Evolutionary conservation across 2,113 vertebrate species (phyloP).

Genomic region (Chitala chitala): DNA sequence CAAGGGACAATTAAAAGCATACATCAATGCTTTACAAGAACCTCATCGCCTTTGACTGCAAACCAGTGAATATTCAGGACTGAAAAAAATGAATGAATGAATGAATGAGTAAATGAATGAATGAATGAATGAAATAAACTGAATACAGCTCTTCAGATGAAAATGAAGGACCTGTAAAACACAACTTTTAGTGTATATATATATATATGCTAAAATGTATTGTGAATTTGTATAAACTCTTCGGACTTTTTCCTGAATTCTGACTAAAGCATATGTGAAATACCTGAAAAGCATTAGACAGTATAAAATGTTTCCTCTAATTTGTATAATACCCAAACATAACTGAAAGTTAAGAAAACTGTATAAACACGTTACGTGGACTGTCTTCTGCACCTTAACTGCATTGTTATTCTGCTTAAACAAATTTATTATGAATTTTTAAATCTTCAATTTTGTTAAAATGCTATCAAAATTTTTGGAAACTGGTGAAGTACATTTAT

Average conservation of each 20-base stretch:
- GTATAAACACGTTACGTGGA: too few species aligned
- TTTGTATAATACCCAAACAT: too few species aligned
- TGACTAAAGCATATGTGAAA: too few species aligned
- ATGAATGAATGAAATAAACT: slow-evolving; percentile 36
- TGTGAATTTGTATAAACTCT: background rate
- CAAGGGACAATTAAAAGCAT: slow-evolving; percentile 63
- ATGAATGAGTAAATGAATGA: slow-evolving; percentile 7
- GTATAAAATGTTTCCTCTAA: too few species aligned
- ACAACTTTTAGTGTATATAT: slow-evolving; percentile 26
- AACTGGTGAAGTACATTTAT: background rate
- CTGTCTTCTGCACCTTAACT: too few species aligned
- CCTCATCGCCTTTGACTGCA: slow-evolving; percentile 65
- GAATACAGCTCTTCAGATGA: slow-evolving; percentile 61
- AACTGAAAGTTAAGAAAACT: too few species aligned
- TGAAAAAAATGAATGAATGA: slow-evolving; percentile 36
- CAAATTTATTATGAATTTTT: background rate
- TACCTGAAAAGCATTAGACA: background rate
- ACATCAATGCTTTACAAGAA: slow-evolving; percentile 63
- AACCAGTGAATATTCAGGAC: slow-evolving; percentile 67
- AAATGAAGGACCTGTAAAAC: slow-evolving; percentile 49
- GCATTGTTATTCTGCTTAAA: background rate
- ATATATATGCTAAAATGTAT: slow-evolving; percentile 20
- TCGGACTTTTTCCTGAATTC: background rate
- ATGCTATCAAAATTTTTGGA: too few species aligned
- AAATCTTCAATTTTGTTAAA: too few species aligned